These are phyloP conservation scores for Muraenolepis orangiensis DNA, from an alignment of 2,797 vertebrate genomes.

Conservation along the genomic window DNA sequence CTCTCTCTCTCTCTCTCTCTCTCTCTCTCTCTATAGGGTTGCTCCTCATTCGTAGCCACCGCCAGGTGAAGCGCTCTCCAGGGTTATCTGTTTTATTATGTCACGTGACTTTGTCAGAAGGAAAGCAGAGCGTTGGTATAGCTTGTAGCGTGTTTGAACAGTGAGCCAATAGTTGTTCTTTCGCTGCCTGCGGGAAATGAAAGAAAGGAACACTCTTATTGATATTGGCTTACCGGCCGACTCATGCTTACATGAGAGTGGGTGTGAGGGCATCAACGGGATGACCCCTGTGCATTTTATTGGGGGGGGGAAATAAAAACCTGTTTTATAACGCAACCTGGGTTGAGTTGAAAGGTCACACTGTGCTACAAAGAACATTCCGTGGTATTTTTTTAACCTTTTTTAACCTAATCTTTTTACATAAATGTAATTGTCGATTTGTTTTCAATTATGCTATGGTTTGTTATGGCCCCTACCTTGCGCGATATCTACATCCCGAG, in stretches of 20 bases:
- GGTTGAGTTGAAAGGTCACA: slow-evolving; percentile 7
- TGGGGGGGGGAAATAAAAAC: background rate
- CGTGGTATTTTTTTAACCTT: background rate
- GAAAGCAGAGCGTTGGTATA: background rate
- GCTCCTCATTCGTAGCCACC: slow-evolving; percentile 16
- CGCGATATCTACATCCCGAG: background rate
- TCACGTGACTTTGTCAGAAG: slow-evolving; percentile 10
- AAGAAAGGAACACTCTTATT: background rate
- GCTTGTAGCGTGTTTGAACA: background rate
- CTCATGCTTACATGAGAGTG: slow-evolving; percentile 28
- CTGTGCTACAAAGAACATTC: background rate
- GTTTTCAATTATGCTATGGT: background rate
- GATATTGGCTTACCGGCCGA: slow-evolving; percentile 18
- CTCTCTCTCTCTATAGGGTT: too few relatives aligned
- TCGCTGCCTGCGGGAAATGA: background rate
- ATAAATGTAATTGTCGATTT: background rate
- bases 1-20: too few relatives aligned
- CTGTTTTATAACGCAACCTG: background rate
- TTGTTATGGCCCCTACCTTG: background rate
- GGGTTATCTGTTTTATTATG: slow-evolving; percentile 11
- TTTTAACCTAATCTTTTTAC: background rate
- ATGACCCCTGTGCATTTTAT: background rate
- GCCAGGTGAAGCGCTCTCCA: slow-evolving; percentile 30
- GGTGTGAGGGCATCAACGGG: background rate
- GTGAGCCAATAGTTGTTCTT: background rate